A percentile compares a stretch with the other conserved stretches of the same genome.
phyloP scores from a whole-genome alignment of 2,888 invertebrate species.

The Epicampocera succincta region DNA sequence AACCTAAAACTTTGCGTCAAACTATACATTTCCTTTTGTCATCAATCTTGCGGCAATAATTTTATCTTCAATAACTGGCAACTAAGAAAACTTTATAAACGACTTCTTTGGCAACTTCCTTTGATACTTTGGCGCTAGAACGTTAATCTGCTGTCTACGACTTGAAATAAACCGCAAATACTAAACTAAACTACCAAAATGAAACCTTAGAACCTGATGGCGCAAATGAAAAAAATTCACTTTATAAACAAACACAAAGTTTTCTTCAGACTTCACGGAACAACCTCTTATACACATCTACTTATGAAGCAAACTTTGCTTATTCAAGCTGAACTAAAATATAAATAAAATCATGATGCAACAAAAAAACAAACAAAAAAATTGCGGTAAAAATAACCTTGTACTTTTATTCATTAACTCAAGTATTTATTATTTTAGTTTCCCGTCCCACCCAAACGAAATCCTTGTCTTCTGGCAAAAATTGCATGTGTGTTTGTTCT shows the following conservation, averaged over 20 bases:
- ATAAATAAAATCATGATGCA: slow-evolving; percentile 27
- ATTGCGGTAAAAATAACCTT: slow-evolving; percentile 18
- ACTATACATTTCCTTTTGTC: too few relatives aligned
- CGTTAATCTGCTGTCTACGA: slow-evolving; percentile 49
- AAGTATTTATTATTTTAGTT: slow-evolving; percentile 59
- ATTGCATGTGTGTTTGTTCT: neutral
- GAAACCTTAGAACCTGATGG: slow-evolving; percentile 27
- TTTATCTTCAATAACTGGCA: slow-evolving; percentile 6
- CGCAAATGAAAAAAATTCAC: slow-evolving; percentile 13
- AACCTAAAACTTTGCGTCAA: neutral
- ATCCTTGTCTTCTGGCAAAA: neutral
- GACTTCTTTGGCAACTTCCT: slow-evolving; percentile 42
- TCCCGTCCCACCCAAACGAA: slow-evolving; percentile 25
- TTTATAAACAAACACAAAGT: slow-evolving; percentile 22
- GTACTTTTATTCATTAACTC: slow-evolving; percentile 60
- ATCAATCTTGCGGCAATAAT: neutral
- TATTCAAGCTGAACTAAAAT: slow-evolving; percentile 49
- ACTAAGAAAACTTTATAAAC: slow-evolving; percentile 38
- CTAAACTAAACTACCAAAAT: slow-evolving; percentile 36
- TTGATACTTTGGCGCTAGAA: slow-evolving; percentile 4
- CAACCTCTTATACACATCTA: neutral
- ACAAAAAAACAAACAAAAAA: neutral
- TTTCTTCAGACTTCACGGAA: slow-evolving; percentile 36
- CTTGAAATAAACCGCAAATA: slow-evolving; percentile 54
- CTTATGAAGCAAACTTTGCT: slow-evolving; percentile 32